Evolutionary conservation across 2,888 invertebrate species (phyloP).

Genomic region (Agonopterix subpropinquella): DNA sequence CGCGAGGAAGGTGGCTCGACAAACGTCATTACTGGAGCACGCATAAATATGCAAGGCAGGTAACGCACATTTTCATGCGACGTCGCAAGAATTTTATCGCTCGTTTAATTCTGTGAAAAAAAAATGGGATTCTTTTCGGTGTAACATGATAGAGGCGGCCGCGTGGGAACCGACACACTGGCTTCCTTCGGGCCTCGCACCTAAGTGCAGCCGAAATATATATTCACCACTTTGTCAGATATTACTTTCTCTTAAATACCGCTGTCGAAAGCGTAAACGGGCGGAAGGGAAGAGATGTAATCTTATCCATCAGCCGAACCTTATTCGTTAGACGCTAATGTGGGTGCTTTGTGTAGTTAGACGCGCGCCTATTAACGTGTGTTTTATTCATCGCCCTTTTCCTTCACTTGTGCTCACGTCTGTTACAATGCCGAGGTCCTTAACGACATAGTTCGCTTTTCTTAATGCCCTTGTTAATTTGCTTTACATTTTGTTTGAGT

Average conservation of each 20-base stretch:
- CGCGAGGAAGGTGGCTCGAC: slow-evolving; percentile 52
- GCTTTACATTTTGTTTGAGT: slow-evolving; percentile 44
- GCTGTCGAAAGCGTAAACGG: slow-evolving; percentile 44
- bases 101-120: slow-evolving; percentile 72
- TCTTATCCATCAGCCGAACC: slow-evolving; percentile 61
- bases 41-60: slow-evolving; percentile 76
- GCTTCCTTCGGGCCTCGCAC: slow-evolving; percentile 41
- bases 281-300: slow-evolving; percentile 48
- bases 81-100: slow-evolving; percentile 75
- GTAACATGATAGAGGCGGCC: slow-evolving; percentile 62
- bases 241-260: slow-evolving; percentile 65
- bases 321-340: slow-evolving; percentile 62
- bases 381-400: slow-evolving; percentile 61
- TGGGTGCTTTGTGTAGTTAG: slow-evolving; percentile 51
- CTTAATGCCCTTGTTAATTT: slow-evolving; percentile 53
- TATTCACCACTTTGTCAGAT: slow-evolving; percentile 62
- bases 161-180: slow-evolving; percentile 66
- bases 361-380: slow-evolving; percentile 54
- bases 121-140: slow-evolving; percentile 64
- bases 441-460: slow-evolving; percentile 53
- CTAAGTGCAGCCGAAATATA: slow-evolving; percentile 68
- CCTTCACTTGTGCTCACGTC: slow-evolving; percentile 39
- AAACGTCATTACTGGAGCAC: slow-evolving; percentile 72
- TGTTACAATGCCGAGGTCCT: slow-evolving; percentile 43
- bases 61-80: slow-evolving; percentile 76